Evolutionary conservation across 2,888 invertebrate species (phyloP), one percentile per base, ranked within the genome.

Genomic region (Isoperla grammatica): DNA sequence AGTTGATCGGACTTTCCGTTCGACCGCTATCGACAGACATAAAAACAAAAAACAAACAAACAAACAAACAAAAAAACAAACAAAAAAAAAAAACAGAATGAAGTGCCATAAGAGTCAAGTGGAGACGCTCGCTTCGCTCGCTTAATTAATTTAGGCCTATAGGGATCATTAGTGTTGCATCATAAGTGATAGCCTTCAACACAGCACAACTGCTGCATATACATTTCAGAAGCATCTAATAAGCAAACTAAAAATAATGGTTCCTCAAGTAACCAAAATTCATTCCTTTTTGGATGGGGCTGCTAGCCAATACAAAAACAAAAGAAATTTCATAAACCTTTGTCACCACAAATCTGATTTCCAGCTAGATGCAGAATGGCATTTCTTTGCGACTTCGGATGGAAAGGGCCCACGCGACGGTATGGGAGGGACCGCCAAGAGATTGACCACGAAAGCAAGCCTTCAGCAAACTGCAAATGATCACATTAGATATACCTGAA

Each of bases 371-470:
- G 65, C 65, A 2, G 60, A 65, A 37, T 65, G 63, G 61, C 64
- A 64, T 22, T 65, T 64, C 55, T 65, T 58, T 55, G 63, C 53
- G 3, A 65, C 59, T 11, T 48, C 63, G 17, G 63, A 65, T 54
- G 61, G 64, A 5, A 64, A 64, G 48, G 59, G 60, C 22, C 43
- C 63, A 5, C 60, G 64, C 54, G 64, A 65, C 57, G 64, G 57
- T 49, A 29, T 64, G n/a, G 67, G 64, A 23, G 65, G 65, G 22
- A 60, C 65, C 9, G 35, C 65, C 8, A 66, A 68, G 50, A 43
- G 66, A 49, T 40, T 63, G 12, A 64, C 63, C 20, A 60, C 66
- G 20, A 48, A 46, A 35, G 64, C 63, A 6, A 65, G 65, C 55
- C 49, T 65, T 12, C 62, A 62, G 50, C 54, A 57, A 29, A 40